A percentile compares a stretch with the other conserved stretches of the same genome.
phyloP scores from a whole-genome alignment of 2,797 vertebrate species.

The Chromobotia macracanthus region DNA sequence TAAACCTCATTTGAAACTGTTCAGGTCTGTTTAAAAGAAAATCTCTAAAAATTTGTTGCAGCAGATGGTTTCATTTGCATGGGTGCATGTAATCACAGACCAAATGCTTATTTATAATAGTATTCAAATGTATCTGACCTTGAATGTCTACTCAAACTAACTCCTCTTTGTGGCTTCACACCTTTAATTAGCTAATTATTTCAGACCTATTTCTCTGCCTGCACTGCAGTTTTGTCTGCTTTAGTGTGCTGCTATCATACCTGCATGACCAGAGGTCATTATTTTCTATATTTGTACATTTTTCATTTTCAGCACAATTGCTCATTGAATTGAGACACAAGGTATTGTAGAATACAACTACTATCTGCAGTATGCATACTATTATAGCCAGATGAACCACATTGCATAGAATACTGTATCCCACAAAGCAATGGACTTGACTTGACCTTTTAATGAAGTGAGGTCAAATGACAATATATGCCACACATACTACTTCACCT shows the following conservation, averaged over 20 bases:
- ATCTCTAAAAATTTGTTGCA: conserved; percentile 32
- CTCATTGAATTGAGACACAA: conserved; percentile 23
- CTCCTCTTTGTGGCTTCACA: conserved; percentile 74
- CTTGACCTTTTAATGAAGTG: background rate
- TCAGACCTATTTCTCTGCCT: conserved; percentile 71
- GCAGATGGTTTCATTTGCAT: conserved; percentile 77
- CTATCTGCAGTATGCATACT: background rate
- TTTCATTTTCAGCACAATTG: conserved; percentile 66
- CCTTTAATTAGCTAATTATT: conserved; percentile 83
- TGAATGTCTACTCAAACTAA: conserved; percentile 69
- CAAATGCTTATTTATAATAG: conserved; percentile 76
- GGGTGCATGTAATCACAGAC: conserved; percentile 70
- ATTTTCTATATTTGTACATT: conserved; percentile 72
- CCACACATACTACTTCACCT: too few species aligned
- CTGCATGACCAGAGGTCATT: conserved; percentile 71
- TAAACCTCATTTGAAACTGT: conserved; percentile 6
- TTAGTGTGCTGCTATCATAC: conserved; percentile 63
- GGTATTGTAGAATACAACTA: background rate
- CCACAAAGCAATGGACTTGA: background rate
- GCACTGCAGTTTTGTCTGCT: conserved; percentile 68
- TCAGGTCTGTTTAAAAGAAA: conserved; percentile 11
- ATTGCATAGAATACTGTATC: background rate
- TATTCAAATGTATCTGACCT: conserved; percentile 81
- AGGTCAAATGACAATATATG: background rate
- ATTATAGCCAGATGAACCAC: background rate